These are phyloP conservation scores for Pedicia rivosa DNA, from an alignment of 2,888 invertebrate genomes.

Conservation along the genomic window DNA sequence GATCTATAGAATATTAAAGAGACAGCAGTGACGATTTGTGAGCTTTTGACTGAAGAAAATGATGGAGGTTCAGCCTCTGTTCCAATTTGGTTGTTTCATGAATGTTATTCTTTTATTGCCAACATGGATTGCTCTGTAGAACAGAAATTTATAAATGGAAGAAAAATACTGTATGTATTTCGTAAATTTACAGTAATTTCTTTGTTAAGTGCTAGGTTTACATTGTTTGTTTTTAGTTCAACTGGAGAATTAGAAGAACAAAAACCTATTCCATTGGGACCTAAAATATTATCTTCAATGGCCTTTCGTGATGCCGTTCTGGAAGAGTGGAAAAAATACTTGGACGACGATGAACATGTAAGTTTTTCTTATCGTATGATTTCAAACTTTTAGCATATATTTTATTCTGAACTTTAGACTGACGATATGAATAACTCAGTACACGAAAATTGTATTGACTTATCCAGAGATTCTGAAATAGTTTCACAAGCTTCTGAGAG, in stretches of 20 bases:
- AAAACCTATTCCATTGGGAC: conserved; percentile 10
- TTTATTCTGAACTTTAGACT: no score
- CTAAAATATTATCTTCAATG: conserved; percentile 14
- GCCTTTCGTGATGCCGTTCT: conserved; percentile 14
- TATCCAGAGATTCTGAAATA: no score
- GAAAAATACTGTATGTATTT: conserved; percentile 15
- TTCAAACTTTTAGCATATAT: no score
- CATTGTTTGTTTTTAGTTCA: conserved; percentile 11
- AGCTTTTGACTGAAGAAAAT: conserved; percentile 65
- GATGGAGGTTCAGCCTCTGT: conserved; percentile 70
- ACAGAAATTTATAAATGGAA: conserved; percentile 15
- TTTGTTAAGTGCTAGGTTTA: no score
- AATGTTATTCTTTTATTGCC: conserved; percentile 41
- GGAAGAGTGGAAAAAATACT: conserved; percentile 9
- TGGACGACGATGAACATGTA: no score
- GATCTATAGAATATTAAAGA: conserved; percentile 48
- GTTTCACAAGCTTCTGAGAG: no score
- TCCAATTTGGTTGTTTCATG: conserved; percentile 42
- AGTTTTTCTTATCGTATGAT: no score
- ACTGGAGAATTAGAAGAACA: conserved; percentile 13
- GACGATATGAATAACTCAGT: no score
- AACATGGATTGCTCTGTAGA: conserved; percentile 29
- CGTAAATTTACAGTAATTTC: no score
- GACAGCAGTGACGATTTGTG: conserved; percentile 67
- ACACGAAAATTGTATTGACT: no score